Percentiles rank a stretch among this genome's conserved stretches.
Evolutionary conservation across 1,140 invertebrate genomes (phyloP).

Genomic region (Himalopsyche phryganea): DNA sequence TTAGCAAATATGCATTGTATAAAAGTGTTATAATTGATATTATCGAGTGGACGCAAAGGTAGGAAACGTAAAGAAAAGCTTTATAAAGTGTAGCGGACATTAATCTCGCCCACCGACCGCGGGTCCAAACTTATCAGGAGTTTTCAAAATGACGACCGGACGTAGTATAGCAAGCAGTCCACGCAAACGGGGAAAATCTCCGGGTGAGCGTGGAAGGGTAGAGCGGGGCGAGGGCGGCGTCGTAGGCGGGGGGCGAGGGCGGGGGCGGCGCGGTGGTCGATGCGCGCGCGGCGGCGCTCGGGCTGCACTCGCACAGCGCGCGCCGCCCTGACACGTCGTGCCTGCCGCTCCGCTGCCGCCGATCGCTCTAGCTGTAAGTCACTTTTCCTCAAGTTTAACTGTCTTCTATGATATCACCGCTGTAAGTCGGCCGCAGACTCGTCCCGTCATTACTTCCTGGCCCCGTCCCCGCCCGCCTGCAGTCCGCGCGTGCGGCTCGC

Average conservation of each 20-base stretch:
- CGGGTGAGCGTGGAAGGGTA: conserved; percentile 19
- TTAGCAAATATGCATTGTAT: no score
- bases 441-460: conserved; percentile 22
- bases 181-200: neutral
- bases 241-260: conserved; percentile 18
- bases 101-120: no score
- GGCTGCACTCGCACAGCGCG: conserved; percentile 45
- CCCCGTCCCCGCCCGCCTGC: conserved; percentile 37
- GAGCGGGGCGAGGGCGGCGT: neutral
- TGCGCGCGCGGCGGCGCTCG: conserved; percentile 36
- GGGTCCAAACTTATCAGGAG: no score
- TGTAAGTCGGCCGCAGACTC: no score
- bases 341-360: conserved; percentile 22
- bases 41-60: no score
- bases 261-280: conserved; percentile 39
- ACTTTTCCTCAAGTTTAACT: conserved; percentile 24
- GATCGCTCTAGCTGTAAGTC: conserved; percentile 29
- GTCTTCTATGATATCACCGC: conserved; percentile 16
- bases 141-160: no score
- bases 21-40: no score
- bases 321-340: conserved; percentile 37
- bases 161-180: no score
- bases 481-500: conserved; percentile 39
- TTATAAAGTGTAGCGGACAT: no score
- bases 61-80: no score